Evolutionary conservation across 2,888 invertebrate species (phyloP), one percentile per base, ranked within the genome.

Genomic region (Orthosia cruda): DNA sequence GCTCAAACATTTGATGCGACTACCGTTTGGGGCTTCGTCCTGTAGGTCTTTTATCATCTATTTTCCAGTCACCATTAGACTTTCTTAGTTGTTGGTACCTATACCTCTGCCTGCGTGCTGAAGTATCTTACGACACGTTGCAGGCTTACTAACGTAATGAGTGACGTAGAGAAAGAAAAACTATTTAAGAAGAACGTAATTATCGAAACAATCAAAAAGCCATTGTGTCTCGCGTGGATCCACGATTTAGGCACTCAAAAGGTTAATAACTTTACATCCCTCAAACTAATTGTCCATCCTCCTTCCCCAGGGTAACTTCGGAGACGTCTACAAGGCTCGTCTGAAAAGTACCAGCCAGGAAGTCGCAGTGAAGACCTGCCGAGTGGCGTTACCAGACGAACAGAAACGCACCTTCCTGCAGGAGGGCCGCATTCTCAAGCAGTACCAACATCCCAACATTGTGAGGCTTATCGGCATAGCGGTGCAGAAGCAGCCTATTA

Each of bases 401-500:
- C 98, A 98, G 90, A 99, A 99, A 93, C 98, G 98, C 78, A 99
- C 99, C 91, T 99, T 99, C 96, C 96, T 99, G 52, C 99, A 99
- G 93, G 99, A 99, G 93, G 99, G 99, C 0, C 97, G 99, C 86
- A 99, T 99, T 86, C 97, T 99, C 18, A 99, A 99, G 93, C 99
- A 99, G 93, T 99, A 99, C 93, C 98, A 99, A 93, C 99, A 99
- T 95, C 99, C 99, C 0, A 99, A 99, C 95, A 99, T 99, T 84
- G 99, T 99, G 54, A 98, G 99, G 91, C 97, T 99, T 55, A 99
- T 99, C 88, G 99, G 99, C 47, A 99, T 99, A 88, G 99, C 99
- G 89, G 99, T 99, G 81, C 99, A 99, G 94, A 99, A 99, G 91
- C 99, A 99, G 90, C 99, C 99, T 0, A 99, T 99, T 74, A 99